Percentiles rank a stretch among this genome's conserved stretches.
These are phyloP conservation scores for Carassius auratus DNA, from an alignment of 2,113 vertebrate genomes.

Conservation along the genomic window DNA sequence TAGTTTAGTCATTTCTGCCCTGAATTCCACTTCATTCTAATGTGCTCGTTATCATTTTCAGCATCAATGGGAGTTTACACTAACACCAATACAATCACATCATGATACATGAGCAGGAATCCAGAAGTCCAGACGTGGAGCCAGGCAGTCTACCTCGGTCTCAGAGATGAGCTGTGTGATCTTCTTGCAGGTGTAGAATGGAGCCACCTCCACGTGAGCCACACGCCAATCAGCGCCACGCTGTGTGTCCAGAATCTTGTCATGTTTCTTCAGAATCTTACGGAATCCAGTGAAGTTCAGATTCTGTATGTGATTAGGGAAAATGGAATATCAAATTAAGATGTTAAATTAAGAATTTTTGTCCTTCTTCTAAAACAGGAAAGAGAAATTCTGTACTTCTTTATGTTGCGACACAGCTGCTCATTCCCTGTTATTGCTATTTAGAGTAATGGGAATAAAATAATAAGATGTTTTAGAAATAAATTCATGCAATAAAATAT, in stretches of 20 bases:
- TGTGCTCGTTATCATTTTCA: background rate
- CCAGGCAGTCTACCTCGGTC: constrained; percentile 85
- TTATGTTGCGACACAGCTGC: background rate
- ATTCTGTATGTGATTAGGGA: constrained; percentile 76
- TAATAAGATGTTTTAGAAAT: background rate
- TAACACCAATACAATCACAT: background rate
- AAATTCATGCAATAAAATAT: background rate
- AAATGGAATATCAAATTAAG: background rate
- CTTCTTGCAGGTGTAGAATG: constrained; percentile 99
- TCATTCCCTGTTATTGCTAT: background rate
- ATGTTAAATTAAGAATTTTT: too few species aligned
- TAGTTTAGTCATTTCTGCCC: background rate
- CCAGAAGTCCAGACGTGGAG: background rate
- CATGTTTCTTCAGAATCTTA: constrained; percentile 99
- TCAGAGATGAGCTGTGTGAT: constrained; percentile 97
- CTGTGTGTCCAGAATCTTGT: constrained; percentile 95
- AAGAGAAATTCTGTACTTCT: background rate
- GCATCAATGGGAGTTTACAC: background rate
- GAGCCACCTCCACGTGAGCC: constrained; percentile 95
- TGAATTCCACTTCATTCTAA: background rate
- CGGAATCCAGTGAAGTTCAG: constrained; percentile 99
- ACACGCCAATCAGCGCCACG: constrained; percentile 96
- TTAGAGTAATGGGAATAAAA: background rate
- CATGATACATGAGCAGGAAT: background rate
- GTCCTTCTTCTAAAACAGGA: background rate